These are phyloP conservation scores for Synaphobranchus kaupii DNA, from an alignment of 2,797 vertebrate genomes.

Conservation along the genomic window DNA sequence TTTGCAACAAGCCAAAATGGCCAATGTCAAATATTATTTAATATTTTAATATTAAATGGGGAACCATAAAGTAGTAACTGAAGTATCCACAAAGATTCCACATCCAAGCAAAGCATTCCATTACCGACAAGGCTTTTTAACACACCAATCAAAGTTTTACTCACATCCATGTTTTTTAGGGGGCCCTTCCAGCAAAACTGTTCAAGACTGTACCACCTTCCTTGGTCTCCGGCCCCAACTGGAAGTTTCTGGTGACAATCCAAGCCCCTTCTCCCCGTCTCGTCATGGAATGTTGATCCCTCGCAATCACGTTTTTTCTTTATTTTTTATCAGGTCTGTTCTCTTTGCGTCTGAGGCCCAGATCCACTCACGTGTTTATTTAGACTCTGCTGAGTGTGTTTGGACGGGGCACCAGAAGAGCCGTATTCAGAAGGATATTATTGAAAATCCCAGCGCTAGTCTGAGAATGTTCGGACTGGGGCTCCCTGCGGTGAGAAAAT, in stretches of 20 bases:
- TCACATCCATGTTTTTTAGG: background rate
- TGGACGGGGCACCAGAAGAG: slow-evolving; percentile 46
- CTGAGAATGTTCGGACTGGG: slow-evolving; percentile 53
- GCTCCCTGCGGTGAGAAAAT: slow-evolving; percentile 44
- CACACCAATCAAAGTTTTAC: background rate
- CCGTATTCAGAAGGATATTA: slow-evolving; percentile 48
- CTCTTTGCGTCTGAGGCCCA: background rate
- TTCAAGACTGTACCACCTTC: background rate
- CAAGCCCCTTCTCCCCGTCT: background rate
- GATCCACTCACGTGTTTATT: slow-evolving; percentile 41
- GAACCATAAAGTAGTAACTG: no score
- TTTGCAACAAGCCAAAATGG: background rate
- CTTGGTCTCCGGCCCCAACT: background rate
- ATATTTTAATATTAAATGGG: no score
- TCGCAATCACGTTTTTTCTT: background rate
- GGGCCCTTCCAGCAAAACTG: background rate
- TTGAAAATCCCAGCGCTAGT: slow-evolving; percentile 51
- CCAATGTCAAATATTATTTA: background rate
- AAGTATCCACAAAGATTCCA: background rate
- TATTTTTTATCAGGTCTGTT: background rate
- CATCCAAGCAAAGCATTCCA: background rate
- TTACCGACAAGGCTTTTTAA: background rate
- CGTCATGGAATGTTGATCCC: background rate
- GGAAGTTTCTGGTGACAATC: background rate
- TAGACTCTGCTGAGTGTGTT: slow-evolving; percentile 45